Base-by-base conservation (phyloP, 2,113 vertebrate genomes). In the Taurulus bubalis region DNA sequence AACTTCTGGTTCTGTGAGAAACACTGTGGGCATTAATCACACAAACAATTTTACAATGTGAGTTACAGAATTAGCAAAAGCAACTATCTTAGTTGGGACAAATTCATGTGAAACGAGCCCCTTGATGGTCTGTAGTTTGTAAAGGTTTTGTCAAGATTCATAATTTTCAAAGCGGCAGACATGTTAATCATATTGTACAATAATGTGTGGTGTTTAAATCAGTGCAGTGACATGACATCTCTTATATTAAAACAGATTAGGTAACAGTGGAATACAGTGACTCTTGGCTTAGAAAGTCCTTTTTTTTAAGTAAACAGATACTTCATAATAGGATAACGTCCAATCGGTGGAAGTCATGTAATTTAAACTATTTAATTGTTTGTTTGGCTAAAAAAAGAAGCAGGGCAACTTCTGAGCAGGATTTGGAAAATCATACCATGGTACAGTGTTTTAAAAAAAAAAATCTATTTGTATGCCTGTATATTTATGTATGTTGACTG, bases 51-150 rank as follows among this genome's bases (percentile, higher is more conserved):
- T 66, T 40, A 56, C 9, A 45, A 10, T 51, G 12, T 36, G 30
- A 75, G 22, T 42, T 59, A 71, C 20, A 77, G 38, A 28, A 75
- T 80, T 24, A 79, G 26, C 42, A 38, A 53, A 59, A 86, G 65
- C 53, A 70, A 22, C 68, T 59, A 32, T 20, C 18, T 72, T 67
- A 32, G 26, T 51, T 3, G 30, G 30, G 66, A 72, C 38, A 73
- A 59, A 60, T 77, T 76, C 84, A 85, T 85, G 84, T 79, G 49
- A 82, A 72, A 80, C 71, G 20, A 80, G 55, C 69, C 64, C 20
- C 32, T 59, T 76, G 42, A 30, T 67, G 60, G 73, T 73, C 30
- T 59, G 49, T 80, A 73, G 18, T 38, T 84, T 69, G 53, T 65
- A 75, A 42, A 64, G 58, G 18, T 66, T 14, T 34, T 24, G 24